These are phyloP conservation scores for Narcine bancroftii DNA, from an alignment of 2,113 vertebrate species.

Conservation along the genomic window DNA sequence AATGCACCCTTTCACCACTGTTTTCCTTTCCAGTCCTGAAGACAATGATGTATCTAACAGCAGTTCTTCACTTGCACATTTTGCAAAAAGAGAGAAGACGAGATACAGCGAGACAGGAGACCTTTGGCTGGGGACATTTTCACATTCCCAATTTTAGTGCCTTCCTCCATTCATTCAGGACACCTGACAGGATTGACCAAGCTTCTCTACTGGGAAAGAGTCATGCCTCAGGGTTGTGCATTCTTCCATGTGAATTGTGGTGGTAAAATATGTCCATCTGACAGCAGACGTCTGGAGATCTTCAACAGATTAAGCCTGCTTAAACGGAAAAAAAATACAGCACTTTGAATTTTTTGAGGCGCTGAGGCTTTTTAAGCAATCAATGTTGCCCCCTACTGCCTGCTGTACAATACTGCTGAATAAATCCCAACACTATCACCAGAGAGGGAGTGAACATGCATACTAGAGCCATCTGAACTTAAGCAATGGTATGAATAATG, in stretches of 20 bases:
- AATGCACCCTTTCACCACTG: neutral
- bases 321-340: neutral
- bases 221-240: neutral
- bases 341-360: neutral
- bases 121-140: neutral
- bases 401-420: neutral
- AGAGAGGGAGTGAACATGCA: neutral
- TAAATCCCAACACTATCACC: neutral
- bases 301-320: neutral
- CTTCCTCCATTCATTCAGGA: neutral
- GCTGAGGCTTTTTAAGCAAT: neutral
- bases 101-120: neutral
- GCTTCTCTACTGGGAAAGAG: neutral
- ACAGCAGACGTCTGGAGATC: neutral
- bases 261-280: neutral
- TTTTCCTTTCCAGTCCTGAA: neutral
- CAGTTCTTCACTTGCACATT: neutral
- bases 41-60: neutral
- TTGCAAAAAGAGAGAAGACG: neutral
- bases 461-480: neutral
- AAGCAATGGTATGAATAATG: neutral
- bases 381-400: conserved; percentile 13
- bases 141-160: neutral
- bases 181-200: neutral
- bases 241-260: neutral